Evolutionary conservation across 2,113 vertebrate genomes (phyloP).

Genomic region (Macrotis lagotis): DNA sequence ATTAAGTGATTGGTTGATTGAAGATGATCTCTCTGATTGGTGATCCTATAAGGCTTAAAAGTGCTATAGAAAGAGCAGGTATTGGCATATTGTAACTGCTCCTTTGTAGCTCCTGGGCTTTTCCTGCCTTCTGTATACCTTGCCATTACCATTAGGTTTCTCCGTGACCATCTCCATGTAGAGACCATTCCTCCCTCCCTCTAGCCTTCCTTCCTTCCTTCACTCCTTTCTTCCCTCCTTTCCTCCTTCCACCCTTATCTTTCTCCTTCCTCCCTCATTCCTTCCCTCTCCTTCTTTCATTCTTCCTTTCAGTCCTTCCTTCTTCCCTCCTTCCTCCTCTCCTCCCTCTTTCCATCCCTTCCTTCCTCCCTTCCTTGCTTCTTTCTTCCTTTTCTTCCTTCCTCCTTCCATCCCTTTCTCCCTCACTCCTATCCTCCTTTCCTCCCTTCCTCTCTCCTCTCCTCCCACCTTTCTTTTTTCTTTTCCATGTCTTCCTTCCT

Average conservation of each 20-base stretch:
- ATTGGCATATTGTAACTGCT: neutral
- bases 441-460: too few relatives aligned
- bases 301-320: neutral
- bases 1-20: too few relatives aligned
- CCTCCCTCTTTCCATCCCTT: too few relatives aligned
- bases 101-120: neutral
- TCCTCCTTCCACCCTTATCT: neutral
- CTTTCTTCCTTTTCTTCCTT: too few relatives aligned
- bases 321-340: too few relatives aligned
- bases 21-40: too few relatives aligned
- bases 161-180: neutral
- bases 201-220: neutral
- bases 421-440: neutral
- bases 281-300: neutral
- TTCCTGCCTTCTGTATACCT: neutral
- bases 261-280: neutral
- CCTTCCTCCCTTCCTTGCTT: too few relatives aligned
- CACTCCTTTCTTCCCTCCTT: too few relatives aligned
- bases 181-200: neutral
- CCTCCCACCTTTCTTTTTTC: neutral
- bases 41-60: too few relatives aligned
- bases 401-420: too few relatives aligned
- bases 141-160: neutral
- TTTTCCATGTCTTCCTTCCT: neutral
- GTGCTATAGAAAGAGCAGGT: neutral